Evolutionary conservation across 2,797 vertebrate species (phyloP).

Genomic region (Neosilurus mollespiculum): DNA sequence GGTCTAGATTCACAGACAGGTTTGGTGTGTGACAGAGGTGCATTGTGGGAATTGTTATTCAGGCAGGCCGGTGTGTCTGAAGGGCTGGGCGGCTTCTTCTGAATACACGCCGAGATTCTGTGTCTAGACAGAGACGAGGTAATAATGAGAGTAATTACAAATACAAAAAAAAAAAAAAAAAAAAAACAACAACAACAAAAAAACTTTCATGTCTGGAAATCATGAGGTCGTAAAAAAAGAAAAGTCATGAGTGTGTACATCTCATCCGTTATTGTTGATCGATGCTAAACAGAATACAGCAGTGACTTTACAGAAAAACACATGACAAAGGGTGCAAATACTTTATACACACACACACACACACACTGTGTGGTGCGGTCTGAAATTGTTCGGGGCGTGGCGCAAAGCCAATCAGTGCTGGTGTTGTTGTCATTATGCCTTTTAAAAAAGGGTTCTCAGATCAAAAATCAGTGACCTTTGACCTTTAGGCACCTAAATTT

Average conservation of each 20-base stretch:
- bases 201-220: conserved; percentile 29
- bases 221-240: conserved; percentile 44
- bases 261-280: conserved; percentile 4
- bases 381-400: conserved; percentile 42
- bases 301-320: conserved; percentile 32
- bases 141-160: conserved; percentile 28
- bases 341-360: conserved; percentile 23
- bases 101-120: conserved; percentile 4
- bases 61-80: not conserved
- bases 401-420: conserved; percentile 57
- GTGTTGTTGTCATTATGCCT: conserved; percentile 14
- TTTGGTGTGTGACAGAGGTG: conserved; percentile 6
- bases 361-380: not conserved
- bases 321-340: conserved; percentile 55
- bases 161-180: not conserved
- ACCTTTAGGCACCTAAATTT: conserved; percentile 17
- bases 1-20: not conserved
- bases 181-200: conserved; percentile 1
- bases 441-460: not conserved
- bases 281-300: conserved; percentile 17
- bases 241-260: not conserved
- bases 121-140: conserved; percentile 29
- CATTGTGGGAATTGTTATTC: conserved; percentile 20
- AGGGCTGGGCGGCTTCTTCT: not conserved
- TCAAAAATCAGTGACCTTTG: not conserved